These are phyloP conservation scores for Drosophila ochracea DNA, from an alignment of 2,888 invertebrate species.

Conservation along the genomic window DNA sequence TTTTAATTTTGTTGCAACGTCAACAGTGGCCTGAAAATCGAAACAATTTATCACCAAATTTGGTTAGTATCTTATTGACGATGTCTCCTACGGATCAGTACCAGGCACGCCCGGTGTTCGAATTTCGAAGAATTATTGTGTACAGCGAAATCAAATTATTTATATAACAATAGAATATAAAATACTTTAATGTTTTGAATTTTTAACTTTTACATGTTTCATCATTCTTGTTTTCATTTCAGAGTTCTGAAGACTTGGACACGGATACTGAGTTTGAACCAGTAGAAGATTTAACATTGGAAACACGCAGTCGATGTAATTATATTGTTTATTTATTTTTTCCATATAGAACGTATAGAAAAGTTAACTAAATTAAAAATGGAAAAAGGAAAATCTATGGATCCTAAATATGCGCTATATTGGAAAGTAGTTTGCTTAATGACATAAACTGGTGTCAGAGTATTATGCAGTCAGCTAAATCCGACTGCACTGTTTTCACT, in stretches of 20 bases:
- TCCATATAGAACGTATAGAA: not conserved
- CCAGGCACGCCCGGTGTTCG: not conserved
- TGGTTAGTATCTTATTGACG: not conserved
- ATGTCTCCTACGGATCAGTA: no score
- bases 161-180: not conserved
- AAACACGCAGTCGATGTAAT: constrained; percentile 88
- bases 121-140: not conserved
- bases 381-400: not conserved
- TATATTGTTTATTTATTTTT: not conserved
- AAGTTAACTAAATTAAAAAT: not conserved
- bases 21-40: not conserved
- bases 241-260: constrained; percentile 89
- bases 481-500: not conserved
- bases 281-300: constrained; percentile 89
- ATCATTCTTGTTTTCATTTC: constrained; percentile 61
- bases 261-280: constrained; percentile 90
- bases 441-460: not conserved
- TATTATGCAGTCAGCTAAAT: not conserved
- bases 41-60: not conserved
- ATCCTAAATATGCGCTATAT: not conserved
- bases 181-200: not conserved
- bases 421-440: not conserved
- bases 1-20: no score
- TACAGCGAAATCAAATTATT: not conserved
- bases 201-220: not conserved